A percentile compares a stretch with the other conserved stretches of the same genome.
phyloP scores from a whole-genome alignment of 2,888 invertebrate genomes.

The Harpagoxenus sublaevis region DNA sequence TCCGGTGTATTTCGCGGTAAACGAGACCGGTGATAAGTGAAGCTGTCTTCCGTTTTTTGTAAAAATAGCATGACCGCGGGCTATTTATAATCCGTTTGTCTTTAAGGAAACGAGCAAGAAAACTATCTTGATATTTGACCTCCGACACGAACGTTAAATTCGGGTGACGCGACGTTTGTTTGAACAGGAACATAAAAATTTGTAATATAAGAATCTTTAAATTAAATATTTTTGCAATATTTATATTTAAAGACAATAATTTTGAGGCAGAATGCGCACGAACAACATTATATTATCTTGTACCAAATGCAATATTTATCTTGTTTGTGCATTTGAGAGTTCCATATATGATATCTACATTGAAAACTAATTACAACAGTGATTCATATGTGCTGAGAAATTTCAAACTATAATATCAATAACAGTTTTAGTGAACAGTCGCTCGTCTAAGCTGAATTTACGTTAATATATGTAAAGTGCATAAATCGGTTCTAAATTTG shows the following conservation, averaged over 20 bases:
- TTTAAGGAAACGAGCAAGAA: conserved; percentile 11
- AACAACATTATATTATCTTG: neutral
- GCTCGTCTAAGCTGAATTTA: neutral
- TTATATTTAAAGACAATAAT: neutral
- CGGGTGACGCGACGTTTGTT: neutral
- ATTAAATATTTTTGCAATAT: neutral
- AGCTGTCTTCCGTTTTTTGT: conserved; percentile 15
- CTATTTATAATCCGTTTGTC: neutral
- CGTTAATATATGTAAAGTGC: neutral
- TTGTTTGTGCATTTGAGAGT: neutral
- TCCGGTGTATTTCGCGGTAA: neutral
- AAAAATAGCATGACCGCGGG: neutral
- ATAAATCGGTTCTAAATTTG: neutral
- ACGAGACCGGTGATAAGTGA: conserved; percentile 14
- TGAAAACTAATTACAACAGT: conserved; percentile 6
- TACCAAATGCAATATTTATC: conserved; percentile 14
- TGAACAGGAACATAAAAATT: neutral
- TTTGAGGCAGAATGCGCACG: neutral
- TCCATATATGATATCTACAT: neutral
- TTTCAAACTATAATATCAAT: conserved; percentile 21
- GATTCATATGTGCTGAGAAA: neutral
- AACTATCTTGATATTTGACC: neutral
- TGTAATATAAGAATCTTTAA: neutral
- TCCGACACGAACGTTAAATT: neutral
- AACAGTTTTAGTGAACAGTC: neutral